Evolutionary conservation across 2,888 invertebrate genomes (phyloP).

Genomic region (Andricus curvator): DNA sequence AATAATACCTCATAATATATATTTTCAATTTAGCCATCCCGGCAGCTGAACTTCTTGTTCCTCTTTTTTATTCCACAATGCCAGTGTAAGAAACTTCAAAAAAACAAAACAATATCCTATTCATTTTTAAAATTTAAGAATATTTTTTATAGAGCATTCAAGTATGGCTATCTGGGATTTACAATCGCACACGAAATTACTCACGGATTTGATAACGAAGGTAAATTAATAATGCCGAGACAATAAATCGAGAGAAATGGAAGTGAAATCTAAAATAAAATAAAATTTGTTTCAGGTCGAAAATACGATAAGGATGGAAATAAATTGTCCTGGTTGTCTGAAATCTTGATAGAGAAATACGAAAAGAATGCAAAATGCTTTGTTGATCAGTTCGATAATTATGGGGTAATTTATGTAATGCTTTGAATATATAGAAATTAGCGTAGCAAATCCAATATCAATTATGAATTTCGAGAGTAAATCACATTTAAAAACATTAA

Average conservation of each 20-base stretch:
- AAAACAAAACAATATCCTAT: not conserved
- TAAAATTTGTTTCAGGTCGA: slow-evolving; percentile 80
- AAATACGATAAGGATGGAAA: slow-evolving; percentile 90
- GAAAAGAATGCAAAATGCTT: slow-evolving; percentile 83
- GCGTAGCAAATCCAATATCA: not conserved
- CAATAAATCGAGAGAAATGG: not conserved
- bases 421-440: not conserved
- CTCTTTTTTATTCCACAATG: slow-evolving; percentile 43
- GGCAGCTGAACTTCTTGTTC: slow-evolving; percentile 45
- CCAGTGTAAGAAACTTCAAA: slow-evolving; percentile 42
- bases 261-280: not conserved
- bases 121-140: not conserved
- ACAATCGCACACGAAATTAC: slow-evolving; percentile 53
- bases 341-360: slow-evolving; percentile 82
- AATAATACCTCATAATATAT: not conserved
- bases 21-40: slow-evolving; percentile 42
- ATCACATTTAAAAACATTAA: slow-evolving; percentile 34
- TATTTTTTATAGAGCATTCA: slow-evolving; percentile 48
- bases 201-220: slow-evolving; percentile 55
- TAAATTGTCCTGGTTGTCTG: slow-evolving; percentile 85
- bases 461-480: not conserved
- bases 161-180: slow-evolving; percentile 45
- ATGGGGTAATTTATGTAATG: slow-evolving; percentile 60
- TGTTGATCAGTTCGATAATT: slow-evolving; percentile 83
- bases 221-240: slow-evolving; percentile 34